Evolutionary conservation across 2,113 vertebrate species (phyloP).

Genomic region (Erinaceus europaeus): DNA sequence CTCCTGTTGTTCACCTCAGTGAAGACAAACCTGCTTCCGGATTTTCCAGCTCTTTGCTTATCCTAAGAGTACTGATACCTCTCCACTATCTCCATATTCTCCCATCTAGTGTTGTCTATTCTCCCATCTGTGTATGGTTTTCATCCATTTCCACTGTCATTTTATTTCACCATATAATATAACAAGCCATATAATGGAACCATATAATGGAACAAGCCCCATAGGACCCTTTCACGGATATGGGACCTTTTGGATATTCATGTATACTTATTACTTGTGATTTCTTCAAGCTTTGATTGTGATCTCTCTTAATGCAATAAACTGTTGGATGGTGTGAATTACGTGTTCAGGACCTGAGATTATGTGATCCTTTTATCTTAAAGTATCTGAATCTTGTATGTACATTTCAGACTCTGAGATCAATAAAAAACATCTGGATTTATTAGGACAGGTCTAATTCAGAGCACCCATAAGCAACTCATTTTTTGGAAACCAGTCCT

Average conservation of each 20-base stretch:
- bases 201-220: background rate
- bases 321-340: background rate
- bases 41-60: background rate
- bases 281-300: background rate
- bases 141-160: background rate
- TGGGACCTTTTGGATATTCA: background rate
- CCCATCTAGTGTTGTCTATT: background rate
- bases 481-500: background rate
- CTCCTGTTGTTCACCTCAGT: background rate
- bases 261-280: background rate
- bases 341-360: background rate
- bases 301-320: slow-evolving; percentile 48
- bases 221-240: no score
- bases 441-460: background rate
- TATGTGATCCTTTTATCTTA: background rate
- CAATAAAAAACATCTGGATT: background rate
- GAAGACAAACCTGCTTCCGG: background rate
- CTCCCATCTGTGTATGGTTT: background rate
- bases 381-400: background rate
- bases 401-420: background rate
- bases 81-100: background rate
- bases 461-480: background rate
- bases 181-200: no score
- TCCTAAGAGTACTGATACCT: fast-evolving
- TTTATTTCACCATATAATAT: background rate